A percentile compares a stretch with the other conserved stretches of the same genome.
Conservation (phyloP, 1,140 invertebrate genomes). For the Calosoma granatense region DNA sequence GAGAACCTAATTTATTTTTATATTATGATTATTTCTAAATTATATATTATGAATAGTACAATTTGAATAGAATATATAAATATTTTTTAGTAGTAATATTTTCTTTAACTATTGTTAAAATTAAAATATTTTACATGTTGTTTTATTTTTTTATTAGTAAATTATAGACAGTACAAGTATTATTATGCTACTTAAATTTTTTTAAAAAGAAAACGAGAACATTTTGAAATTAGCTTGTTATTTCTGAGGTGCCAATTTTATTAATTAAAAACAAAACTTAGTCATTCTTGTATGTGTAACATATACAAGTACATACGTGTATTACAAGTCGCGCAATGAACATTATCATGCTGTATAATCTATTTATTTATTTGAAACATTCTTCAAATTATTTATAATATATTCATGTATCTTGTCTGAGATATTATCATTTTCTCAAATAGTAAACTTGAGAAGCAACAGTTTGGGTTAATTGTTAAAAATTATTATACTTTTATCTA, state of each 20-base stretch:
- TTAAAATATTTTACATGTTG: background rate
- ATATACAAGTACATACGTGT: background rate
- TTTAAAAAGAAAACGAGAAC: background rate
- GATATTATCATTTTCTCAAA: no score
- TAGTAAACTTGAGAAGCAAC: no score
- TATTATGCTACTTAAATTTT: background rate
- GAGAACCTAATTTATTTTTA: background rate
- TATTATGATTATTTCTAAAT: constrained; percentile 2
- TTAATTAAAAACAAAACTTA: background rate
- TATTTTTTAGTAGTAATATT: background rate
- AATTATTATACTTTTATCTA: no score
- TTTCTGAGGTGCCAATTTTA: background rate
- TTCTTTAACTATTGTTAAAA: background rate
- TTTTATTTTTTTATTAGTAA: background rate
- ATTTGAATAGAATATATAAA: background rate
- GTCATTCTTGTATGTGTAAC: background rate
- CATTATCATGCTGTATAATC: background rate
- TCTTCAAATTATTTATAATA: no score
- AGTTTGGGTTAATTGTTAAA: no score
- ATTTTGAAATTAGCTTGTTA: background rate
- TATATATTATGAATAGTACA: constrained; percentile 1
- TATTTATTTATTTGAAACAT: background rate
- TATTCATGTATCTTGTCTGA: no score
- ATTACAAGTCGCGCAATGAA: background rate
- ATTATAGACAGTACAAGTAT: constrained; percentile 2